These are phyloP conservation scores for Scophthalmus maximus DNA, from an alignment of 2,113 vertebrate species.

Conservation along the genomic window DNA sequence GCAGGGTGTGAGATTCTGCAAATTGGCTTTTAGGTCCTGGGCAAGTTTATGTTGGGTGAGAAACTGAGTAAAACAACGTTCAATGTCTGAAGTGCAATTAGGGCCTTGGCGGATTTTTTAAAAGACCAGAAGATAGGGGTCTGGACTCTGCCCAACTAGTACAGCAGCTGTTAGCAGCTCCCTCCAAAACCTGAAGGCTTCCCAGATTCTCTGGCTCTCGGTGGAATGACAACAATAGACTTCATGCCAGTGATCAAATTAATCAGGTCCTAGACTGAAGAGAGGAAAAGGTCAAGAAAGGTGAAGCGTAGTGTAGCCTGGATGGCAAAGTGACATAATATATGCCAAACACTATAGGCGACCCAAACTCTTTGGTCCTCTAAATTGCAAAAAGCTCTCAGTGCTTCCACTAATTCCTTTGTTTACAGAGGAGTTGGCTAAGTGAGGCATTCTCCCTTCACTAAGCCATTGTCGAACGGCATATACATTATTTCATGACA, in stretches of 20 bases:
- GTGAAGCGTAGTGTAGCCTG: constrained; percentile 32
- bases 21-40: constrained; percentile 37
- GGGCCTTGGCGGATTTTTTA: constrained; percentile 65
- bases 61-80: constrained; percentile 52
- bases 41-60: constrained; percentile 59
- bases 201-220: constrained; percentile 66
- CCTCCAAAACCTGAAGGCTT: constrained; percentile 68
- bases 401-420: constrained; percentile 60
- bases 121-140: constrained; percentile 62
- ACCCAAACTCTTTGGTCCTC: constrained; percentile 38
- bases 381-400: constrained; percentile 53
- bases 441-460: constrained; percentile 50
- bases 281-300: constrained; percentile 45
- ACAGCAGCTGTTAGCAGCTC: constrained; percentile 78
- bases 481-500: constrained; percentile 49
- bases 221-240: constrained; percentile 74
- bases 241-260: constrained; percentile 64
- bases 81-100: constrained; percentile 69
- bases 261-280: constrained; percentile 50
- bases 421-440: constrained; percentile 60
- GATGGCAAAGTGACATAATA: constrained; percentile 53
- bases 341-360: constrained; percentile 19
- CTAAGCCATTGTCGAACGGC: constrained; percentile 7
- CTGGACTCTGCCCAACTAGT: constrained; percentile 65
- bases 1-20: no score